A percentile compares a stretch with the other conserved stretches of the same genome.
phyloP scores from a whole-genome alignment of 2,113 vertebrate genomes.

The Gavia stellata region DNA sequence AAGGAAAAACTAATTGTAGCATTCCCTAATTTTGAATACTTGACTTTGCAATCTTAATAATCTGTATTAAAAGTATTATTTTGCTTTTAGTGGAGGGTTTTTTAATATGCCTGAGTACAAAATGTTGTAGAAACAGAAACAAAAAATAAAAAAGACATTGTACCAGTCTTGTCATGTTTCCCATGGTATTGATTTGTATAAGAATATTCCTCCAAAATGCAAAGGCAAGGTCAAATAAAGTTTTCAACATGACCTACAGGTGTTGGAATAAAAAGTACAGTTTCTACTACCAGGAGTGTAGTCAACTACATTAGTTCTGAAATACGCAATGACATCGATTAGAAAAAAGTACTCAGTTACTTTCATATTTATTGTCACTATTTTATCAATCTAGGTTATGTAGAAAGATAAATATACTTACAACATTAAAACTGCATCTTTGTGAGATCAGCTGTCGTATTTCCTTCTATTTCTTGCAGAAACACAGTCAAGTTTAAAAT shows the following conservation, averaged over 20 bases:
- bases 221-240: not conserved
- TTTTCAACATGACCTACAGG: not conserved
- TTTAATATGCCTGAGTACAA: not conserved
- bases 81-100: not conserved
- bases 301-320: not conserved
- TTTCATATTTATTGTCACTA: not conserved
- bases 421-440: not conserved
- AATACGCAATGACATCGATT: not conserved
- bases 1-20: not conserved
- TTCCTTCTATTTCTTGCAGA: not conserved
- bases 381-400: not conserved
- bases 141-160: not conserved
- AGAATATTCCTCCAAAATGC: not conserved
- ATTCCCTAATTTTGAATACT: not conserved
- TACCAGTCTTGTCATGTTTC: not conserved
- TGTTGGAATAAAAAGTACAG: not conserved
- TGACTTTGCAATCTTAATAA: not conserved
- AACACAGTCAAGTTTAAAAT: not conserved
- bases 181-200: not conserved
- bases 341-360: not conserved
- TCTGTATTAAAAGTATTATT: not conserved
- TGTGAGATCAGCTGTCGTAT: not conserved
- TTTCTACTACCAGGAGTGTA: not conserved
- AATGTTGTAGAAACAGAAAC: not conserved
- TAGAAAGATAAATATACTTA: not conserved